Evolutionary conservation across 2,113 vertebrate genomes (phyloP).

Genomic region (Dasyprocta punctata): DNA sequence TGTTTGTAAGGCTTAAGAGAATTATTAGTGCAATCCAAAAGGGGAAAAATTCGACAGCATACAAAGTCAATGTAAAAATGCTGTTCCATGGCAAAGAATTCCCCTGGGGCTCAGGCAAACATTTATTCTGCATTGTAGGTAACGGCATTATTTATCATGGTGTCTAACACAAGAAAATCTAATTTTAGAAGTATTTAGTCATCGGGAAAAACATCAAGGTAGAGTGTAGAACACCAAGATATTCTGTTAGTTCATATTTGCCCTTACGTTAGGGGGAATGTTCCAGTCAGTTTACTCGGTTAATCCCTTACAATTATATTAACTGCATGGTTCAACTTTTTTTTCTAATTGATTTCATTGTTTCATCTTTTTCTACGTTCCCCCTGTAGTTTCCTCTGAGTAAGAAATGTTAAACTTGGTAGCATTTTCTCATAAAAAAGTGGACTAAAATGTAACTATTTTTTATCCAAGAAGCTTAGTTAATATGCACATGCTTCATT

Average conservation of each 20-base stretch:
- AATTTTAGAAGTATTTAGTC: constrained; percentile 16
- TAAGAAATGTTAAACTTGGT: background rate
- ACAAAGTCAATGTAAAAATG: background rate
- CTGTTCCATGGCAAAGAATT: background rate
- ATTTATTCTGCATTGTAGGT: background rate
- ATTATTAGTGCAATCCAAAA: background rate
- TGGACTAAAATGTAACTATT: background rate
- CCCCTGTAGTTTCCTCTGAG: background rate
- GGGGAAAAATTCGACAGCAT: background rate
- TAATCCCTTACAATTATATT: background rate
- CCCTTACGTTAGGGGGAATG: background rate
- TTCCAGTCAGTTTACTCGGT: background rate
- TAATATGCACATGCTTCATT: background rate
- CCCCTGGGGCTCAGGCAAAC: background rate
- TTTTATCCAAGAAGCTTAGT: background rate
- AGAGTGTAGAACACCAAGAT: background rate
- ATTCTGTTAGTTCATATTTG: background rate
- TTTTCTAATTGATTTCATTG: background rate
- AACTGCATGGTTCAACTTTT: background rate
- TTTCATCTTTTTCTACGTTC: background rate
- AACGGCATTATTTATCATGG: background rate
- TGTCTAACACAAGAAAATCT: background rate
- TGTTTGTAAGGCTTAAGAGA: background rate
- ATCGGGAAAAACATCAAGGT: background rate
- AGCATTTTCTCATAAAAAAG: background rate